phyloP scores from a whole-genome alignment of 1,140 invertebrate species.

The Pinna nobilis region DNA sequence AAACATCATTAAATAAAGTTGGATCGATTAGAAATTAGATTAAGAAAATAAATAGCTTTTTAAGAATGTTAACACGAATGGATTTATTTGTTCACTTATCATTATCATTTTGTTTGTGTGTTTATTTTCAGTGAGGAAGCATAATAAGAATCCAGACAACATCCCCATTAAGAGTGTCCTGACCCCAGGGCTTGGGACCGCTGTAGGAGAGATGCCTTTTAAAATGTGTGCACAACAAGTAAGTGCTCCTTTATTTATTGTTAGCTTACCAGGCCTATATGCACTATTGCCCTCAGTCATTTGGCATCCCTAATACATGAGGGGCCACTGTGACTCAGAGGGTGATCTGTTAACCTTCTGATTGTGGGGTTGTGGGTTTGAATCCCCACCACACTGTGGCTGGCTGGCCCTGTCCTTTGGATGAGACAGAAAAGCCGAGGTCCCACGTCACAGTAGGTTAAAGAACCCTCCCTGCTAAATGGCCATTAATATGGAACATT shows the following conservation, averaged over 20 bases:
- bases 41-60: too few relatives aligned
- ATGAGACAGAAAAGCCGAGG: too few relatives aligned
- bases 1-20: too few relatives aligned
- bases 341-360: background rate
- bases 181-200: constrained; percentile 66
- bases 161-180: constrained; percentile 57
- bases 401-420: too few relatives aligned
- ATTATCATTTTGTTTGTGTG: background rate
- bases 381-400: too few relatives aligned
- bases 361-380: background rate
- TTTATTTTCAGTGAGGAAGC: constrained; percentile 54
- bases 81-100: background rate
- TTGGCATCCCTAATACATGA: background rate
- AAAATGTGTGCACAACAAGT: constrained; percentile 63
- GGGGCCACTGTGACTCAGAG: background rate
- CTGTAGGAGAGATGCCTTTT: constrained; percentile 59
- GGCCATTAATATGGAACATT: too few relatives aligned
- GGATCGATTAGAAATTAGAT: too few relatives aligned
- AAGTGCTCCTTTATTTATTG: constrained; percentile 4
- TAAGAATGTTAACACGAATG: background rate
- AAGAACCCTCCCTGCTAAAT: too few relatives aligned
- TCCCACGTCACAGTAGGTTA: too few relatives aligned
- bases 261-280: too few relatives aligned
- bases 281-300: background rate
- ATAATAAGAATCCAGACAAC: constrained; percentile 47